Percentiles rank a stretch among this genome's conserved stretches.
These are phyloP conservation scores for Aphidius colemani DNA, from an alignment of 2,888 invertebrate genomes.

Conservation along the genomic window DNA sequence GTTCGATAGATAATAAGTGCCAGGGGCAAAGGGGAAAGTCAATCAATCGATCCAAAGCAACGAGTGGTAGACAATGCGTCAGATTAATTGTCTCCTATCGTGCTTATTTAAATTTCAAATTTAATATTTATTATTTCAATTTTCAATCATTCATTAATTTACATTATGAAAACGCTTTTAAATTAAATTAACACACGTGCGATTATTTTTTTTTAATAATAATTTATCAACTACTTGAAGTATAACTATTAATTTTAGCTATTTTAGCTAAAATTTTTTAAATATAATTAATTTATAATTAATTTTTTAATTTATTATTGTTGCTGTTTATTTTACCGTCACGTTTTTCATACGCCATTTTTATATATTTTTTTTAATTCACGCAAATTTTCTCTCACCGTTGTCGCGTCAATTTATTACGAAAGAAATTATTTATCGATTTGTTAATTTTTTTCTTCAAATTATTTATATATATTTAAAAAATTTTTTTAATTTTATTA, in stretches of 20 bases:
- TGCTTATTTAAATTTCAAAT: not conserved
- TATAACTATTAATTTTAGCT: not conserved
- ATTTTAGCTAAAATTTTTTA: not conserved
- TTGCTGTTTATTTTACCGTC: slow-evolving; percentile 16
- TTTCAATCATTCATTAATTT: not conserved
- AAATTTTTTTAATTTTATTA: no score
- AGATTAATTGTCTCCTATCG: slow-evolving; percentile 20
- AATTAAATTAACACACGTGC: not conserved
- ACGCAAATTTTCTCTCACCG: slow-evolving; percentile 3
- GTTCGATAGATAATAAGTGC: not conserved
- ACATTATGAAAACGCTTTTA: no score
- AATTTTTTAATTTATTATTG: slow-evolving; percentile 14
- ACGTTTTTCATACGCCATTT: slow-evolving; percentile 5
- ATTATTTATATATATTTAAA: not conserved
- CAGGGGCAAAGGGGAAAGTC: slow-evolving; percentile 14
- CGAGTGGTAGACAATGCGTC: slow-evolving; percentile 17
- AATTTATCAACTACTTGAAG: not conserved
- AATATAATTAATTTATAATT: no score
- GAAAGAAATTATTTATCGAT: slow-evolving; percentile 4
- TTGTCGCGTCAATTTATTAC: slow-evolving; percentile 7
- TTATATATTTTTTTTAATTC: slow-evolving; percentile 12
- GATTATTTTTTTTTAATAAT: slow-evolving; percentile 10
- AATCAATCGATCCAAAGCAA: slow-evolving; percentile 25
- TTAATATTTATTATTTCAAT: slow-evolving; percentile 9
- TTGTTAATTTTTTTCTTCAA: not conserved